Evolutionary conservation across 1,140 invertebrate genomes (phyloP).

Genomic region (Procambarus clarkii): DNA sequence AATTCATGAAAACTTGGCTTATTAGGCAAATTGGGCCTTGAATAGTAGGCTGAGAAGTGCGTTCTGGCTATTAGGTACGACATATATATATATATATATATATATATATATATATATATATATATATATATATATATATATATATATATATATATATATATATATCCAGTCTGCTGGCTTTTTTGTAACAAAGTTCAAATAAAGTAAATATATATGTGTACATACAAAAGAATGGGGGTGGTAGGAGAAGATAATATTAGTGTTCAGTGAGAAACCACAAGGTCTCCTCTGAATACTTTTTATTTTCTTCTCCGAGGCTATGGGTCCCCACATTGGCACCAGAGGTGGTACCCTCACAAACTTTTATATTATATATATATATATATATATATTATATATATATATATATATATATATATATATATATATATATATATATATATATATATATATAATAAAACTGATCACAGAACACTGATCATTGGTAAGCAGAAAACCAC

Average conservation of each 20-base stretch:
- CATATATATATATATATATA: no score
- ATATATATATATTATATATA: neutral
- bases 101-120: conserved; percentile 22
- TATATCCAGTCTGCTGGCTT: conserved; percentile 1
- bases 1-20: no score
- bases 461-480: no score
- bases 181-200: conserved; percentile 23
- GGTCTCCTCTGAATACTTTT: conserved; percentile 18
- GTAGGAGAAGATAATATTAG: neutral
- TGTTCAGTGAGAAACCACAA: conserved; percentile 18
- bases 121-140: conserved; percentile 25
- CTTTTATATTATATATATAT: neutral
- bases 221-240: neutral
- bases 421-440: conserved; percentile 24
- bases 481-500: neutral
- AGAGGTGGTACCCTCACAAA: no score
- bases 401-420: conserved; percentile 5
- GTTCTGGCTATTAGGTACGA: no score
- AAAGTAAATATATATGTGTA: neutral
- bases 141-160: conserved; percentile 10
- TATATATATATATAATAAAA: conserved; percentile 1
- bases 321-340: no score
- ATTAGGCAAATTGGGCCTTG: no score
- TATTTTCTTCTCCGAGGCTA: no score
- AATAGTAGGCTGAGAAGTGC: no score